phyloP scores from a whole-genome alignment of 2,113 vertebrate genomes.

The Pogonocichla stellata region DNA sequence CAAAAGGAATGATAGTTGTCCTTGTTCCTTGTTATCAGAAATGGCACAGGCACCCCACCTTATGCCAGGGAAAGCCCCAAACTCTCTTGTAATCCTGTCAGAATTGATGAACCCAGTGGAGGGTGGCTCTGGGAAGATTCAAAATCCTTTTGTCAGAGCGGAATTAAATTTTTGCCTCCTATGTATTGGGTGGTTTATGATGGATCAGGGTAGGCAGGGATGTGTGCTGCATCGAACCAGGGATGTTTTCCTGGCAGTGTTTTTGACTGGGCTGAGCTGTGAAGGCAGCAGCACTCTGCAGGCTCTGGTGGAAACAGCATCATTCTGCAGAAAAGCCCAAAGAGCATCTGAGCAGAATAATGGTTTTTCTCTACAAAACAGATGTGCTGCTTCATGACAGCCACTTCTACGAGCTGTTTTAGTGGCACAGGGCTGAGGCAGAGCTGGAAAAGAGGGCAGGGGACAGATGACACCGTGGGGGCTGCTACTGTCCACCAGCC shows the following conservation, averaged over 20 bases:
- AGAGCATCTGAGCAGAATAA: not conserved
- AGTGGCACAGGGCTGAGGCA: not conserved
- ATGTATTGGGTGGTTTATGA: not conserved
- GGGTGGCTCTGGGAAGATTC: not conserved
- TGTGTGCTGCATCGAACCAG: not conserved
- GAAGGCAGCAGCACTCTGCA: not conserved
- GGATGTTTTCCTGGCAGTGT: not conserved
- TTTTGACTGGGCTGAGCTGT: not conserved
- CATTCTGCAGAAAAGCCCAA: not conserved
- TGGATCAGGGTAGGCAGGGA: not conserved
- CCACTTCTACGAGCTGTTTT: not conserved
- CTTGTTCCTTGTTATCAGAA: not conserved
- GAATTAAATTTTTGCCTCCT: not conserved
- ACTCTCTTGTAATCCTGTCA: not conserved
- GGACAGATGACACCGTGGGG: rapidly evolving
- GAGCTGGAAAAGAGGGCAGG: not conserved
- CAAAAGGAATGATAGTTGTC: not conserved
- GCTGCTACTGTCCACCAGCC: not conserved
- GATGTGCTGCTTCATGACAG: not conserved
- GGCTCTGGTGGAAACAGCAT: not conserved
- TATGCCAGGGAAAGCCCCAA: not conserved
- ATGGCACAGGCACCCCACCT: not conserved
- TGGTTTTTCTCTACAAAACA: not conserved
- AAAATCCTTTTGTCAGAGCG: not conserved
- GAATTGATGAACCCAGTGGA: not conserved